A percentile compares a stretch with the other conserved stretches of the same genome.
Conservation (phyloP, 2,113 vertebrate genomes). For the Lucifuga dentata region DNA sequence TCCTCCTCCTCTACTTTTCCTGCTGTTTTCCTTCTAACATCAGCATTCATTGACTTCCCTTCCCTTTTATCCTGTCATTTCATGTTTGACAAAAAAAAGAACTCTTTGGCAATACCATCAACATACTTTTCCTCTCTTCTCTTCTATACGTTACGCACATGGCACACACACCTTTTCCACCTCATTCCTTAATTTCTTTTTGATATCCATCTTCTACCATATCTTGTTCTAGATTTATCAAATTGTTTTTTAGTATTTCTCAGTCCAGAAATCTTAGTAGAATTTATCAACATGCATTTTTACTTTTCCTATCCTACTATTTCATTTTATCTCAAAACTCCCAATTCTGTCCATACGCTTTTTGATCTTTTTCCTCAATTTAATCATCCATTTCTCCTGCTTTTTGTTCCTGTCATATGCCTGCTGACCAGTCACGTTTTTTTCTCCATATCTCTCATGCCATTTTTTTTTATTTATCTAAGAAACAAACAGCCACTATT, state of each 20-base stretch:
- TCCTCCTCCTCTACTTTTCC: constrained; percentile 44
- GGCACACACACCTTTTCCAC: constrained; percentile 8
- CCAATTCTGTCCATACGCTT: too few relatives aligned
- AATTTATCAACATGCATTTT: constrained; percentile 3
- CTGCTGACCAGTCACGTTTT: too few relatives aligned
- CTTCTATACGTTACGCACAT: constrained; percentile 19
- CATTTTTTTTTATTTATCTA: too few relatives aligned
- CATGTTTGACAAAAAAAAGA: constrained; percentile 35
- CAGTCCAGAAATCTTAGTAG: background rate
- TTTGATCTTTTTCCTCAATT: too few relatives aligned
- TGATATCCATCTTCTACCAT: background rate
- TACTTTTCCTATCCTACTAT: too few relatives aligned
- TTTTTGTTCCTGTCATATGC: too few relatives aligned
- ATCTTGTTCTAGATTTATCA: background rate
- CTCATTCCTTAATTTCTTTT: background rate
- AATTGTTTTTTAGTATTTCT: background rate
- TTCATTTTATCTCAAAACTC: too few relatives aligned
- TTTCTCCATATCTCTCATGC: too few relatives aligned
- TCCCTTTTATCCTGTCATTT: constrained; percentile 36
- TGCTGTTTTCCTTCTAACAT: constrained; percentile 45
- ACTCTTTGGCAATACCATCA: constrained; percentile 15
- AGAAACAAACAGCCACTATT: too few relatives aligned
- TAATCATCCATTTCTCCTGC: too few relatives aligned
- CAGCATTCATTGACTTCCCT: constrained; percentile 63
- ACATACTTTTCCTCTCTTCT: background rate